Conservation (phyloP, 2,888 invertebrate genomes). For the Embidobia sp. region DNA sequence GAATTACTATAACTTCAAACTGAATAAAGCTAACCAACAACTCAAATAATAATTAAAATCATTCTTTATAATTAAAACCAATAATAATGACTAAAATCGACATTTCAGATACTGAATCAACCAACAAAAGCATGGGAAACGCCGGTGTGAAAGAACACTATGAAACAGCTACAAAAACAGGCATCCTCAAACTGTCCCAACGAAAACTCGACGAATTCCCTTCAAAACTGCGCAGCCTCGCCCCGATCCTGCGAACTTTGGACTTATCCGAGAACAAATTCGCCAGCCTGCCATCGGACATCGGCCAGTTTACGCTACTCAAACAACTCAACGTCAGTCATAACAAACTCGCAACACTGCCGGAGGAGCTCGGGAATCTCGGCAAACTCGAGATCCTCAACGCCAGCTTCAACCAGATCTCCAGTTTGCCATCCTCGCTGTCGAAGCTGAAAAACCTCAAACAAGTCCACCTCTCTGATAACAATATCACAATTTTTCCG, state of each 20-base stretch:
- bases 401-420: slow-evolving; percentile 91
- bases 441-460: slow-evolving; percentile 85
- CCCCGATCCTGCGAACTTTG: slow-evolving; percentile 89
- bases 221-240: slow-evolving; percentile 85
- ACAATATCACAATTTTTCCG: slow-evolving; percentile 91
- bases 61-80: no score
- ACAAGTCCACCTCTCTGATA: slow-evolving; percentile 89
- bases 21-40: no score
- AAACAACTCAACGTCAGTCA: slow-evolving; percentile 90
- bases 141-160: slow-evolving; percentile 94
- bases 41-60: no score
- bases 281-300: slow-evolving; percentile 88
- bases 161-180: slow-evolving; percentile 97
- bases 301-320: slow-evolving; percentile 88
- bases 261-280: slow-evolving; percentile 97
- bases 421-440: slow-evolving; percentile 85
- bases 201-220: slow-evolving; percentile 91
- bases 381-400: slow-evolving; percentile 89
- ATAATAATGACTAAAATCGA: no score
- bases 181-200: slow-evolving; percentile 93
- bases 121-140: slow-evolving; percentile 89
- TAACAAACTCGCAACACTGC: slow-evolving; percentile 90
- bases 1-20: no score
- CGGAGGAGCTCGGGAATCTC: slow-evolving; percentile 86
- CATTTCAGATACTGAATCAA: no score